phyloP scores from a whole-genome alignment of 2,113 vertebrate species.

The Mesoclemmys tuberculata region DNA sequence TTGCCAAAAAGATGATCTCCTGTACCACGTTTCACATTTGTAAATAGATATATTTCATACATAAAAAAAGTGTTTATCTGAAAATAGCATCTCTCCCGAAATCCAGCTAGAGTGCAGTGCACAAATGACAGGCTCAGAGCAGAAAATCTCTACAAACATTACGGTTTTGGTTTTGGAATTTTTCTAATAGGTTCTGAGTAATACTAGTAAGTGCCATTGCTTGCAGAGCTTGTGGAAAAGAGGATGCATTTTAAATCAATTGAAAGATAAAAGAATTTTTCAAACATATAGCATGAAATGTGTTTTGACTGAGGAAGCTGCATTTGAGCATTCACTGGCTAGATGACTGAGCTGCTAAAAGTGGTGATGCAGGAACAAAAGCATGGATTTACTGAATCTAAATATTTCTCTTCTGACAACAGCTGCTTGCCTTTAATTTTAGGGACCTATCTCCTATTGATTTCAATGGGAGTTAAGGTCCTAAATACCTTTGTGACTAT shows the following conservation, averaged over 20 bases:
- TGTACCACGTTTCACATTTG: background rate
- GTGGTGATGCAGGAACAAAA: background rate
- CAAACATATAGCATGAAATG: conserved; percentile 26
- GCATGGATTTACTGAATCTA: background rate
- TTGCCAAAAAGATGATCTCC: background rate
- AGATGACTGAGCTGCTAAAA: background rate
- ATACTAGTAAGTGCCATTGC: conserved; percentile 25
- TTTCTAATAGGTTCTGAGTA: conserved; percentile 26
- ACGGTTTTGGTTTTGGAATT: conserved; percentile 14
- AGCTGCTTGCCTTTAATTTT: background rate
- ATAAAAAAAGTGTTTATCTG: conserved; percentile 31
- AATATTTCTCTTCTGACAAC: background rate
- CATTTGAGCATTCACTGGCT: background rate
- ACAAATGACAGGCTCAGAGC: background rate
- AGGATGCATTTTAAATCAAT: conserved; percentile 27
- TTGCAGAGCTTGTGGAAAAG: conserved; percentile 24
- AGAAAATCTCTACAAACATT: conserved; percentile 39
- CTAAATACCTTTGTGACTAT: background rate
- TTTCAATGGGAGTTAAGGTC: background rate
- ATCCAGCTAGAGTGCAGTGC: background rate
- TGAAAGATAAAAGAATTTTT: conserved; percentile 49
- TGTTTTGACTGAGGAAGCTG: background rate
- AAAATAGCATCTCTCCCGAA: conserved; percentile 4
- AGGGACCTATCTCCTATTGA: background rate
- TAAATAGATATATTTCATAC: background rate